Evolutionary conservation across 2,888 invertebrate genomes (phyloP).

Genomic region (Brachyopa scutellaris): DNA sequence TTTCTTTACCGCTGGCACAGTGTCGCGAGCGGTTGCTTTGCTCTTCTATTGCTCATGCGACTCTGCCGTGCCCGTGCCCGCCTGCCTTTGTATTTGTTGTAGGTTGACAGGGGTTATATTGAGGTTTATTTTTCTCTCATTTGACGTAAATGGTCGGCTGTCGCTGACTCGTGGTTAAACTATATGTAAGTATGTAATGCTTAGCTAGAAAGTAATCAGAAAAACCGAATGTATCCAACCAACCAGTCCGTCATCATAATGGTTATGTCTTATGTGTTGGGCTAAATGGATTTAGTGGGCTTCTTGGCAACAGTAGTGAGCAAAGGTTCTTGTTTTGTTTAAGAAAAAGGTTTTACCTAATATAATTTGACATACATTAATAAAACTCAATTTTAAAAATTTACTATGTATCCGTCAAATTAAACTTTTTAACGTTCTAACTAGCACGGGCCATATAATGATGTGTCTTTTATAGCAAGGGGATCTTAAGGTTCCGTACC

Average conservation of each 20-base stretch:
- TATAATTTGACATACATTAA: too few relatives aligned
- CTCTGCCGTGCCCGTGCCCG: conserved; percentile 18
- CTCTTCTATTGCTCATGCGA: conserved; percentile 46
- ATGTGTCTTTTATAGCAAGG: too few relatives aligned
- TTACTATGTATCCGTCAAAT: too few relatives aligned
- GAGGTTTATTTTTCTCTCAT: conserved; percentile 45
- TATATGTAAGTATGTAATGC: neutral
- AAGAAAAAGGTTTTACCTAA: too few relatives aligned
- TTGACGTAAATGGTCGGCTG: neutral
- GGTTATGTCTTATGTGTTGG: neutral
- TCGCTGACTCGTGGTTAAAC: neutral
- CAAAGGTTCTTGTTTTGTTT: too few relatives aligned
- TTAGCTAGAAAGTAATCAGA: conserved; percentile 21
- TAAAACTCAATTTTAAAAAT: too few relatives aligned
- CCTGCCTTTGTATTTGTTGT: conserved; percentile 19
- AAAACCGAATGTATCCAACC: neutral
- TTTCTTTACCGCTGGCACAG: conserved; percentile 42
- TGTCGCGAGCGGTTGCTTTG: conserved; percentile 26
- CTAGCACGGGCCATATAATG: too few relatives aligned
- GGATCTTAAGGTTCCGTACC: too few relatives aligned
- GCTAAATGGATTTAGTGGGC: conserved; percentile 3
- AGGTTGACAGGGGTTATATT: conserved; percentile 10
- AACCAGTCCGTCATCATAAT: neutral
- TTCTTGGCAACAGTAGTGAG: conserved; percentile 1
- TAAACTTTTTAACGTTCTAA: too few relatives aligned